phyloP scores from a whole-genome alignment of 2,113 vertebrate genomes.

The Empidonax alnorum region DNA sequence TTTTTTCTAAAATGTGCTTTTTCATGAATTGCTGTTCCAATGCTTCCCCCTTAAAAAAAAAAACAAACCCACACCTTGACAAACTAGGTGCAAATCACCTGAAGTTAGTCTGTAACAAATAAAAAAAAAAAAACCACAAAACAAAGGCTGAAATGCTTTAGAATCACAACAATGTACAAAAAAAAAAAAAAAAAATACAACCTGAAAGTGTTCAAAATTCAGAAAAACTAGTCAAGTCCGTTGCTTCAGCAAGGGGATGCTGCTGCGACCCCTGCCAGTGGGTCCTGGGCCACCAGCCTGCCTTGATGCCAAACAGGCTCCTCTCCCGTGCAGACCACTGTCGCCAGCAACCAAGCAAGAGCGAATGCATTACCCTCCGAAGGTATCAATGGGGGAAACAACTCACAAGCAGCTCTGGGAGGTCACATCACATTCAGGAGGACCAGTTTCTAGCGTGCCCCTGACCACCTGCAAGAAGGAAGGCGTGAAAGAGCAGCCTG shows the following conservation, averaged over 20 bases:
- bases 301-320: neutral
- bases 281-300: conserved; percentile 64
- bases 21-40: conserved; percentile 45
- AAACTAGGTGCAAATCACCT: conserved; percentile 58
- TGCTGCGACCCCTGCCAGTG: conserved; percentile 50
- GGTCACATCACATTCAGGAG: neutral
- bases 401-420: conserved; percentile 27
- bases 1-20: conserved; percentile 72
- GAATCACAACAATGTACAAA: conserved; percentile 76
- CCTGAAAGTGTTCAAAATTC: conserved; percentile 77
- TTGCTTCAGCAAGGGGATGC: conserved; percentile 69
- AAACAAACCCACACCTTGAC: conserved; percentile 40
- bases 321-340: neutral
- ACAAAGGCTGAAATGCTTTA: conserved; percentile 77
- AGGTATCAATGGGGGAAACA: conserved; percentile 2
- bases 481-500: neutral
- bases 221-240: conserved; percentile 75
- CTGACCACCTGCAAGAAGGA: neutral
- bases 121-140: conserved; percentile 44
- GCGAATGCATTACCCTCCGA: neutral
- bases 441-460: neutral
- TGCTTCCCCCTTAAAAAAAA: conserved; percentile 53
- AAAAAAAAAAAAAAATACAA: conserved; percentile 71
- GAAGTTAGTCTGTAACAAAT: conserved; percentile 71
- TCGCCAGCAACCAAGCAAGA: neutral